phyloP scores from a whole-genome alignment of 92 coral and sea anemone genomes.

The Galaxea fascicularis region DNA sequence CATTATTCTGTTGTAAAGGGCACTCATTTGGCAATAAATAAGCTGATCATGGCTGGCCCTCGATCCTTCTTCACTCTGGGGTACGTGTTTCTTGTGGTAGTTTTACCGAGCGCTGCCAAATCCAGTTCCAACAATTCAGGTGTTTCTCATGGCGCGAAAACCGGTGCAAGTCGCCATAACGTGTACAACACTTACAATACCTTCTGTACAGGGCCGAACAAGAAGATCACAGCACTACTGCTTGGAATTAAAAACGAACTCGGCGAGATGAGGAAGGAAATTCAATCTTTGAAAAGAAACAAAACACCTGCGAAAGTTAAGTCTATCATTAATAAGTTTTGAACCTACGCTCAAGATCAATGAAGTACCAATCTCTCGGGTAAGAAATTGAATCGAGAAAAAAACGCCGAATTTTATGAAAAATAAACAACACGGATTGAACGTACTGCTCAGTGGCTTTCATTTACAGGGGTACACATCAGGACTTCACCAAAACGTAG shows the following conservation, averaged over 20 bases:
- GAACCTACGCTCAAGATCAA: too few species aligned
- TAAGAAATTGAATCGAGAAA: too few species aligned
- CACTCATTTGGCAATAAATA: not conserved
- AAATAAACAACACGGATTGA: too few species aligned
- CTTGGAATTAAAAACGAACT: not conserved
- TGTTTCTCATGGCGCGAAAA: not conserved
- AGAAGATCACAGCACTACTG: not conserved
- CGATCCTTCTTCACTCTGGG: not conserved
- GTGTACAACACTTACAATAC: not conserved
- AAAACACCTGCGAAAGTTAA: not conserved
- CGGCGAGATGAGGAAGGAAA: slow-evolving; percentile 18
- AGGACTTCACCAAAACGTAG: too few species aligned
- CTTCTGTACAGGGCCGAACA: not conserved
- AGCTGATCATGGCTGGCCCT: not conserved
- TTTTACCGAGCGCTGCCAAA: not conserved
- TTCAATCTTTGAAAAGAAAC: not conserved
- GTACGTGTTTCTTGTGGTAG: not conserved
- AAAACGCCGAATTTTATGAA: too few species aligned
- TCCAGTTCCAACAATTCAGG: not conserved
- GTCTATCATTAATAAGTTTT: too few species aligned
- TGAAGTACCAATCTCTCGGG: too few species aligned
- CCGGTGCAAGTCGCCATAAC: not conserved
- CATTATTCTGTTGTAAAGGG: not conserved
- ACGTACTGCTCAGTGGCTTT: too few species aligned
- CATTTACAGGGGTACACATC: too few species aligned